Evolutionary conservation across 1,140 invertebrate genomes (phyloP).

Genomic region (Arctopsyche grandis): DNA sequence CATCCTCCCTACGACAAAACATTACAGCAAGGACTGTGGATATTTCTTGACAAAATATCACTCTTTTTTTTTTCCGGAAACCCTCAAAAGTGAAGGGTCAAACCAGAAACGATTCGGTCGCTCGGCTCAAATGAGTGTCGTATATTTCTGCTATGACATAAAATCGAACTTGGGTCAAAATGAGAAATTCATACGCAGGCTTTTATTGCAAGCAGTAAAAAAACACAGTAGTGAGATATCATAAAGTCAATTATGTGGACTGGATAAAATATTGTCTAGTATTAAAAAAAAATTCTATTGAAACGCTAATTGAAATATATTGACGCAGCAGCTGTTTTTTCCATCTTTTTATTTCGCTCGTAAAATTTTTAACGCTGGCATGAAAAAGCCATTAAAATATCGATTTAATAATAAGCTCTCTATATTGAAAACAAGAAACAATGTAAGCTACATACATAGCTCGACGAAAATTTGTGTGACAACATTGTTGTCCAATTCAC

Average conservation of each 20-base stretch:
- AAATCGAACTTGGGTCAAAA: too few species aligned
- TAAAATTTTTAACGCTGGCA: not conserved
- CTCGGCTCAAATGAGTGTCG: not conserved
- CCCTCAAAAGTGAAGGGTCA: conserved; percentile 3
- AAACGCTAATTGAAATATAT: conserved; percentile 15
- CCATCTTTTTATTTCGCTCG: not conserved
- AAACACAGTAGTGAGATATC: too few species aligned
- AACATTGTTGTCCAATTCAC: not conserved
- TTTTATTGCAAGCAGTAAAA: too few species aligned
- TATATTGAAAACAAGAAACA: not conserved
- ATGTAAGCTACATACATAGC: not conserved
- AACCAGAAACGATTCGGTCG: not conserved
- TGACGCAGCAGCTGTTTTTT: not conserved
- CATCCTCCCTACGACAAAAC: conserved; percentile 6
- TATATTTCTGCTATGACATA: too few species aligned
- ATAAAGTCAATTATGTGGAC: too few species aligned
- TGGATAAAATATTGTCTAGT: not conserved
- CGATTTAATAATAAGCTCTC: not conserved
- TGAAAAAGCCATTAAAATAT: conserved; percentile 14
- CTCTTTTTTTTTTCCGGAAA: not conserved
- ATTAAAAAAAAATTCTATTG: conserved; percentile 16
- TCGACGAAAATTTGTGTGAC: not conserved
- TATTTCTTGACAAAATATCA: conserved; percentile 17
- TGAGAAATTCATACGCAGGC: too few species aligned
- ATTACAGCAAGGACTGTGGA: not conserved